Evolutionary conservation across 2,113 vertebrate species (phyloP), one percentile per base, ranked within the genome.

Genomic region (Oreochromis aureus): DNA sequence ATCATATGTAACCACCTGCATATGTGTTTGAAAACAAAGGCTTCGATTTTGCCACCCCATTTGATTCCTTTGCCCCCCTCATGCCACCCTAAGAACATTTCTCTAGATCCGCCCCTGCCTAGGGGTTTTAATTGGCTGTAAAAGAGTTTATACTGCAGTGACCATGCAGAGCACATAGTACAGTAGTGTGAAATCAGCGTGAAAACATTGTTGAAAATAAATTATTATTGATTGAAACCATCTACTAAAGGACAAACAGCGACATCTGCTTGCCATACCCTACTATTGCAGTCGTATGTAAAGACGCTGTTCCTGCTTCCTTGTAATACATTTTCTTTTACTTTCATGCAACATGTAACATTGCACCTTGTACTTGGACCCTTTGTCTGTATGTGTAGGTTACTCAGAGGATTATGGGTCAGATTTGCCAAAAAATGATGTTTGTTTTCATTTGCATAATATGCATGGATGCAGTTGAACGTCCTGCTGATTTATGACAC

Each of bases 331-430:
- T 8, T 19, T 30, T 76, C 0, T 76, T 48, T 48, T 41, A 48
- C 15, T 76, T 5, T 48, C 41, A 30, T 73, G 22, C 39, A 46
- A 46, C 69, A 73, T 48, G 27, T 48, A 76, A 76, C 71, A 7
- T 51, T 30, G 53, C 53, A 22, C 19, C 19, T n/a, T 53, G 41
- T 44, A 44, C 41, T 12, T 44, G 41, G 41, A 13, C 11, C 51
- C 7, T 10, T 4, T 10, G 19, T 5, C 53, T 22, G 10, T 10
- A 22, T 55, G 44, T 51, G 44, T 11, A 48, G 69, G 1, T 27
- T 6, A 5, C 41, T 10, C 15, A 0, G 39, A 15, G 8, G 5
- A 73, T 44, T 73, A 71, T 46, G 22, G 5, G 66, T 73, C 13
- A 73, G 39, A 71, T 44, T 22, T 71, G 13, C n/a, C 24, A 22